Evolutionary conservation across 2,113 vertebrate genomes (phyloP).

Genomic region (Bubo scandiacus): DNA sequence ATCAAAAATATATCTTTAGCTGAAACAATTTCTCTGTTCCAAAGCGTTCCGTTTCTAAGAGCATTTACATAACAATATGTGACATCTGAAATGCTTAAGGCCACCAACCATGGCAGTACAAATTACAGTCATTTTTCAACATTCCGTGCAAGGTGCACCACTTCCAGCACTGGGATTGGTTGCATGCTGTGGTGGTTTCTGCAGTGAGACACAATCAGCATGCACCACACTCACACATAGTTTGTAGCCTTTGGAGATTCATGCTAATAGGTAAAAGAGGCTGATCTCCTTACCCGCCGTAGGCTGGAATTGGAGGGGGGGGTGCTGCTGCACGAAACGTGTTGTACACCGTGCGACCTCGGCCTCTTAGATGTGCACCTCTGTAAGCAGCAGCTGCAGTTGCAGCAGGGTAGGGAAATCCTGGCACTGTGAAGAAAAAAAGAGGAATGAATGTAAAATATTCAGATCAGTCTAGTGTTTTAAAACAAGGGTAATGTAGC

Average conservation of each 20-base stretch:
- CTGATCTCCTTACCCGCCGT: conserved; percentile 87
- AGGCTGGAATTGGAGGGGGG: conserved; percentile 91
- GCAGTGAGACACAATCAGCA: conserved; percentile 55
- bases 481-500: not conserved
- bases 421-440: conserved; percentile 81
- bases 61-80: conserved; percentile 83
- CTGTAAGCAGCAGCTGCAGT: conserved; percentile 91
- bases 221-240: conserved; percentile 49
- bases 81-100: conserved; percentile 77
- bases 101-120: conserved; percentile 80
- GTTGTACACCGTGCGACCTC: conserved; percentile 94
- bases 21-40: conserved; percentile 64
- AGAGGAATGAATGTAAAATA: not conserved
- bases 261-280: not conserved
- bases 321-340: conserved; percentile 91
- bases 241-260: not conserved
- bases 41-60: conserved; percentile 67
- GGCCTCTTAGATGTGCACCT: conserved; percentile 91
- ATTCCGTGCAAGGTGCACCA: conserved; percentile 74
- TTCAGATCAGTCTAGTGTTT: fast-evolving
- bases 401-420: conserved; percentile 93
- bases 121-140: conserved; percentile 84
- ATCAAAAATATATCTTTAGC: conserved; percentile 69
- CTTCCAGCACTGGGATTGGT: conserved; percentile 58
- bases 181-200: conserved; percentile 66